Evolutionary conservation across 2,113 vertebrate genomes (phyloP).

Genomic region (Fregetta grallaria): DNA sequence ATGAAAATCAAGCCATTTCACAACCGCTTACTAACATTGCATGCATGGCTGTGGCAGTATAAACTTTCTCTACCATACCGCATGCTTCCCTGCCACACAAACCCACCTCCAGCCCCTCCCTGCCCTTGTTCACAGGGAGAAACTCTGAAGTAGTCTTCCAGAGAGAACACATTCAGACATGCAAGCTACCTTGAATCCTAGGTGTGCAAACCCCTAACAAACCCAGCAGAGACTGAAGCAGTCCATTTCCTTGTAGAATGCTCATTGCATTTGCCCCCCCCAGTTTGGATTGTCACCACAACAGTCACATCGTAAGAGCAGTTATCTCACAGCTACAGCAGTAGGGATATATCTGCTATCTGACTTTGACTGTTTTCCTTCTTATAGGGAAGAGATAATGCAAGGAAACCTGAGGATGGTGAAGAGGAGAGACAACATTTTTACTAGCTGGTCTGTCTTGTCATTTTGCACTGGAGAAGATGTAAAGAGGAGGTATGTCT

Average conservation of each 20-base stretch:
- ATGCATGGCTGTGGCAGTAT: no score
- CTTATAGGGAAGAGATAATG: neutral
- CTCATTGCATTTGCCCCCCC: neutral
- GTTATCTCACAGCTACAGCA: neutral
- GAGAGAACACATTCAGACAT: neutral
- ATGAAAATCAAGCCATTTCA: neutral
- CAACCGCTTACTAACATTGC: neutral
- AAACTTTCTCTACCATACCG: fast-evolving
- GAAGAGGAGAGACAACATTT: neutral
- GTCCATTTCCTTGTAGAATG: neutral
- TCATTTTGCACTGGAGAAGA: neutral
- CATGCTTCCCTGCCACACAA: neutral
- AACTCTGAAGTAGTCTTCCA: neutral
- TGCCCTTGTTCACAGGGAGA: neutral
- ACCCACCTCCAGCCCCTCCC: neutral
- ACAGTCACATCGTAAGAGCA: neutral
- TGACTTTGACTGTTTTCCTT: neutral
- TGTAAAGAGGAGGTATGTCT: neutral
- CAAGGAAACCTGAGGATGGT: neutral
- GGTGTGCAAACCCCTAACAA: neutral
- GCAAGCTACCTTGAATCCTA: neutral
- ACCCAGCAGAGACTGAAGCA: neutral
- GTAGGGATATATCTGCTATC: neutral
- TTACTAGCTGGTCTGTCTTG: neutral
- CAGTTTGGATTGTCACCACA: neutral